Percentiles rank a stretch among this genome's conserved stretches.
These are phyloP conservation scores for Catotricha subobsoleta DNA, from an alignment of 2,888 invertebrate species.

Conservation along the genomic window DNA sequence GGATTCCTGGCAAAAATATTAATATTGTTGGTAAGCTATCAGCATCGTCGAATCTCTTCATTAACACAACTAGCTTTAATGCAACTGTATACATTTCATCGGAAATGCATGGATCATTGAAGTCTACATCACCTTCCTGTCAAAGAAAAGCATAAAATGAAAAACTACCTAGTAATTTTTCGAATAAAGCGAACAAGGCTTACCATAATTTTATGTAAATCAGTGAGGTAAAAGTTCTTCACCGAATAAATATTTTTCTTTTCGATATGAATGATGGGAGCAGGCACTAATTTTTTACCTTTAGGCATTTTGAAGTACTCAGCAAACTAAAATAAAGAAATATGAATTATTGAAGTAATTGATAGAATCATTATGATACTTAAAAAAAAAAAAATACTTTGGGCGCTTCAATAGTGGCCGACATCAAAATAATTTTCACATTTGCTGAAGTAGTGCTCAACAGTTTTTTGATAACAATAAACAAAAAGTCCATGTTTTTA, in stretches of 20 bases:
- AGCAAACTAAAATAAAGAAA: constrained; percentile 34
- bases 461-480: constrained; percentile 65
- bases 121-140: constrained; percentile 30
- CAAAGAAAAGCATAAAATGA: background rate
- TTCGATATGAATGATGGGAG: constrained; percentile 38
- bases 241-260: constrained; percentile 37
- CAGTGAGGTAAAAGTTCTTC: constrained; percentile 45
- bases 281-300: constrained; percentile 20
- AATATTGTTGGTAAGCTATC: constrained; percentile 50
- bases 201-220: constrained; percentile 25
- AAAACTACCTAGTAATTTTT: constrained; percentile 19
- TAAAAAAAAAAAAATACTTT: constrained; percentile 15
- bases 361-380: background rate
- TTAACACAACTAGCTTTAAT: too few relatives aligned
- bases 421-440: constrained; percentile 75
- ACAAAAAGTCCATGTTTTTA: constrained; percentile 77
- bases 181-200: too few relatives aligned
- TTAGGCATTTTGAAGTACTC: constrained; percentile 36
- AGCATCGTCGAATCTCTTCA: too few relatives aligned
- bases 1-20: constrained; percentile 75
- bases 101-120: constrained; percentile 37
- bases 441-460: constrained; percentile 33
- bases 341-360: background rate
- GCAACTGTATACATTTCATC: constrained; percentile 42
- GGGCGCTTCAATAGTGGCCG: constrained; percentile 70